Base-by-base conservation (phyloP, 2,888 invertebrate species). In the Acronicta alni region DNA sequence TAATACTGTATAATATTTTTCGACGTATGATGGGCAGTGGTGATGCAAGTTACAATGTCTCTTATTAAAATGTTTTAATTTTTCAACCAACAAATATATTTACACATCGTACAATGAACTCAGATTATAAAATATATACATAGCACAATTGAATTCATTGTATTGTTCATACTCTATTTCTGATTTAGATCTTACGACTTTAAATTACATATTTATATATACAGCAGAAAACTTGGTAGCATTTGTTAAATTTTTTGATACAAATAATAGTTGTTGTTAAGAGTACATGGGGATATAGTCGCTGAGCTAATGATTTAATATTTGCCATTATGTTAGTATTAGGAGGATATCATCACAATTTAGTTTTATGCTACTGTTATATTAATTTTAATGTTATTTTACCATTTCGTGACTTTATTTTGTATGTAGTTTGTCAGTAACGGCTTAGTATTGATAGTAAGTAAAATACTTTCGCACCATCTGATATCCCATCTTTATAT, bases 291-390 rank as follows among this genome's bases (percentile, higher is more conserved):
- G 72, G 73, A 52, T 69, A 71, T 72, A 77, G 77, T 49, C 44
- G 63, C 58, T 80, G 80, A 78, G 80, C 65, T 72, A 60, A 67
- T 53, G 54, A 72, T 80, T 75, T 81, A 64, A 75, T 75, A 84
- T 84, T 86, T 88, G 88, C 88, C 88, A 88, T 88, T 84, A 81
- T 86, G 84, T 81, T 85, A 81, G 67, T 69, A 71, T 70, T 79
- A 77, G 67, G 67, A 54, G 67, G 65, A 54, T 79, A 79, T 77
- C 83, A 85, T 87, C 86, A 86, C 88, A 87, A 78, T 79, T 81
- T 80, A 80, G 75, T 84, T 83, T 80, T 79, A 82, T 73, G 75
- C 62, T 80, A 75, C 63, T 81, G 79, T 81, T 84, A 81, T 77
- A 77, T 75, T 77, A 77, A 72, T 81, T 79, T 79, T 75, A 77